Evolutionary conservation across 1,140 invertebrate species (phyloP), one percentile per base, ranked within the genome.

Genomic region (Vanessa atalanta): DNA sequence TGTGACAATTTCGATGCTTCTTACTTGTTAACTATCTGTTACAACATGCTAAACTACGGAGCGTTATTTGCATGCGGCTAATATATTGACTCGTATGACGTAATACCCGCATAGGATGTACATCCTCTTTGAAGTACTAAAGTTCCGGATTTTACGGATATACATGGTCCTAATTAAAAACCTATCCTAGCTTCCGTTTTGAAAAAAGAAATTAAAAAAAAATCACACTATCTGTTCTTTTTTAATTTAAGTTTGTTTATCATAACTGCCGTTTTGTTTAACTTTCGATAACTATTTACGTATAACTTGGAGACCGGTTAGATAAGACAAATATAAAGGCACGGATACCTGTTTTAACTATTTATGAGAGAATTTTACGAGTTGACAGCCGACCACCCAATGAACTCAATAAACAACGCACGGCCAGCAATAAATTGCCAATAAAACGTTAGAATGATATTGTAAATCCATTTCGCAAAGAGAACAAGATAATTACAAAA

Each of bases 341-440:
- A 73, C 73, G 63, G 65, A 67, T 79, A 79, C 65, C 72, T 76
- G 77, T 76, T 73, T 72, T 71, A 78, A 77, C 66, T 79, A 79
- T 72, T 79, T 76, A 79, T 74, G 71, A 65, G 72, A 68, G 72
- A 79, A 78, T 73, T 83, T 81, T 78, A 78, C 72, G 67, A 75
- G 74, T 77, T 75, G 76, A 80, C 72, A 79, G 75, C 71, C 71
- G 79, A 81, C 81, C 81, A 79, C 79, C 78, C 79, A 75, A 60
- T 60, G 72, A 60, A 76, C 61, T 57, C 73, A 79, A 80, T 80
- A 77, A 75, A 77, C 79, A 80, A 80, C 77, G 69, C 75, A 67
- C 75, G 75, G 53, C 31, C 67, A 71, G 79, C 76, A 76, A 80
- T 82, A 82, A 77, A 82, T 79, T 79, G 79, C 72, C 77, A 80